Evolutionary conservation across 2,888 invertebrate genomes (phyloP), one percentile per base, ranked within the genome.

Genomic region (Galeopsomyia nigrocyanea): DNA sequence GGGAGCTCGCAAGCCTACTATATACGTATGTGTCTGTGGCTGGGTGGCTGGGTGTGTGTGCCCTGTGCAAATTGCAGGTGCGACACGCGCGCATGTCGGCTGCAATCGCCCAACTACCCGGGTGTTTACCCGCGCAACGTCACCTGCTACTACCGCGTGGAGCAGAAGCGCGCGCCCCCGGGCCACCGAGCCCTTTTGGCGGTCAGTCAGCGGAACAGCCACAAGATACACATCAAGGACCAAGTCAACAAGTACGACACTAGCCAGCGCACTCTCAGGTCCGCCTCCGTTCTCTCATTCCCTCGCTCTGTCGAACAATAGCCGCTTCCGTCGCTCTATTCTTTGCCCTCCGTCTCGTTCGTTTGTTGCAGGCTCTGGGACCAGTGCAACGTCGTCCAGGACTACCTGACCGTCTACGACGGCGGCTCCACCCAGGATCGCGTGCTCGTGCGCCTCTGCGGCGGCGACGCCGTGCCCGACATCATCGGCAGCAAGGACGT

Each of bases 61-160:
- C n/a, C n/a, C 31, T 56, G 56, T 14, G 19, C 21, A 1, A 47
- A 7, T 47, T 50, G 51, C 74, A 80, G 92, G 84, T 95, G 95
- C 86, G 93, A 93, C 86, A 89, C 91, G 73, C 86, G 88, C 63
- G 87, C 88, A 58, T 93, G 93, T 87, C 91, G 94, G 76, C 91
- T 95, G 75, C 94, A 94, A 87, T 95, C 95, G 26, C 96, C 96
- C 14, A 96, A 96, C 89, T 96, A 94, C 87, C 95, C 95, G 14
- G 96, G 96, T 66, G 92, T 95, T 78, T 96, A 96, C 87, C 95
- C 95, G 6, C 89, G 95, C 74, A 95, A 95, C 86, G 92, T 95
- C 75, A 94, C 94, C 79, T 94, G 94, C 87, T 92, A 92, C 84
- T 94, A 93, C 88, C 89, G 92, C 79, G 90, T 93, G 74, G 91